Percentiles rank a stretch among this genome's conserved stretches.
phyloP scores from a whole-genome alignment of 2,888 invertebrate species.

The Branchellion lobata region DNA sequence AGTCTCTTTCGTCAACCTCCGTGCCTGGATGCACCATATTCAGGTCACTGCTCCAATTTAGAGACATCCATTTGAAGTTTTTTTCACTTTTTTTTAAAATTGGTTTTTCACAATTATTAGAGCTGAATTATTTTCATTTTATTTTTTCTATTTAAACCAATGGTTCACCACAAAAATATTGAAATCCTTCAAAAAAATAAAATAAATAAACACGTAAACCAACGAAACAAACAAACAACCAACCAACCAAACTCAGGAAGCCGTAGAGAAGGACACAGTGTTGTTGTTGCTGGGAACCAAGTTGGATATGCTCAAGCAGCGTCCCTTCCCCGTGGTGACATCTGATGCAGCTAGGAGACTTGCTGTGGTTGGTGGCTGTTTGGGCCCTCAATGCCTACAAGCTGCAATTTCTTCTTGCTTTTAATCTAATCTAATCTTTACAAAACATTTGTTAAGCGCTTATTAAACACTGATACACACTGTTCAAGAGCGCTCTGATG shows the following conservation, averaged over 20 bases:
- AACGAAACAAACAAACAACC: too few species aligned
- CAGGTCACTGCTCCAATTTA: slow-evolving; percentile 18
- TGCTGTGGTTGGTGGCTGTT: slow-evolving; percentile 53
- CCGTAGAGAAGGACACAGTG: slow-evolving; percentile 63
- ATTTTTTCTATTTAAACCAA: neutral
- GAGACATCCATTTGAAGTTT: neutral
- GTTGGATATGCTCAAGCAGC: slow-evolving; percentile 62
- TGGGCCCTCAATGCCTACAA: too few species aligned
- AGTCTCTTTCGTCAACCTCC: slow-evolving; percentile 28
- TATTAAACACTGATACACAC: too few species aligned
- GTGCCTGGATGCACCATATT: slow-evolving; percentile 41
- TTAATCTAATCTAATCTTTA: too few species aligned
- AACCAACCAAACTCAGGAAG: slow-evolving; percentile 54
- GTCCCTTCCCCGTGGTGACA: slow-evolving; percentile 51
- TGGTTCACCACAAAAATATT: neutral
- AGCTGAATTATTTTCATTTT: too few species aligned
- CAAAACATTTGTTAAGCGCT: too few species aligned
- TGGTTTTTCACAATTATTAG: neutral
- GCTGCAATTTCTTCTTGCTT: too few species aligned
- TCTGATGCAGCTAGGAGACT: slow-evolving; percentile 11
- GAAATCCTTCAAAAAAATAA: neutral
- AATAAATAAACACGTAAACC: too few species aligned
- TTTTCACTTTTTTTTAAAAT: neutral
- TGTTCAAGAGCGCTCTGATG: too few species aligned
- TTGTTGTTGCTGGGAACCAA: slow-evolving; percentile 66